Conservation (phyloP, 2,888 invertebrate species). For the Amiota mariae region DNA sequence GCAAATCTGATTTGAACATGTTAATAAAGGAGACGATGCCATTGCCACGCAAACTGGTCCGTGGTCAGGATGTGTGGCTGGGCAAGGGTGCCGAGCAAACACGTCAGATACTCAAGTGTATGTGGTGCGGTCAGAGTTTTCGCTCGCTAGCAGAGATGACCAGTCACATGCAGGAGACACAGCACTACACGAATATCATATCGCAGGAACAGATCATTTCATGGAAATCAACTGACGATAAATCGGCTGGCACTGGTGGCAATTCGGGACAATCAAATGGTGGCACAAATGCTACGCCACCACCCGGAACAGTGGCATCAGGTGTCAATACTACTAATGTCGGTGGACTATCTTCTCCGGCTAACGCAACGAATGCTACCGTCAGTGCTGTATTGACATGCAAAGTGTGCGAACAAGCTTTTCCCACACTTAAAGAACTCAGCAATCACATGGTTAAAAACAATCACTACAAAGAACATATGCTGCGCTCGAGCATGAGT, state of each 20-base stretch:
- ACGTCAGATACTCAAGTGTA: constrained; percentile 95
- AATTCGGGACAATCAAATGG: constrained; percentile 37
- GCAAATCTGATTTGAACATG: constrained; percentile 86
- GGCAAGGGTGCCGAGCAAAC: constrained; percentile 98
- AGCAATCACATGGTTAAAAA: constrained; percentile 99
- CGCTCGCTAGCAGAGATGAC: constrained; percentile 97
- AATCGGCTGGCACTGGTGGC: constrained; percentile 74
- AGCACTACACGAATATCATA: constrained; percentile 98
- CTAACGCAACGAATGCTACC: constrained; percentile 74
- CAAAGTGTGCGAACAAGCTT: constrained; percentile 97
- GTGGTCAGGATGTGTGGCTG: constrained; percentile 98
- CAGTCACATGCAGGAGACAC: constrained; percentile 98
- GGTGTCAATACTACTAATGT: too few relatives aligned
- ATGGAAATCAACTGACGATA: constrained; percentile 93
- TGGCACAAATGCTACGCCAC: constrained; percentile 32
- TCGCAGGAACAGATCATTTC: constrained; percentile 97
- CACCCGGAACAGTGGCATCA: constrained; percentile 9
- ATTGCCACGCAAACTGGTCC: constrained; percentile 92
- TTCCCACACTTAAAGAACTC: constrained; percentile 93
- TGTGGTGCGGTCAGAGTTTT: constrained; percentile 99
- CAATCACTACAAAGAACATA: constrained; percentile 97
- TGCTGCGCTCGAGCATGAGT: constrained; percentile 78
- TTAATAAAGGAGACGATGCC: constrained; percentile 96
- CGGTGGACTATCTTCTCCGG: constrained; percentile 33
- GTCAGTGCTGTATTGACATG: constrained; percentile 96